These are phyloP conservation scores for Megaceryle alcyon DNA, from an alignment of 2,797 vertebrate species.

Conservation along the genomic window DNA sequence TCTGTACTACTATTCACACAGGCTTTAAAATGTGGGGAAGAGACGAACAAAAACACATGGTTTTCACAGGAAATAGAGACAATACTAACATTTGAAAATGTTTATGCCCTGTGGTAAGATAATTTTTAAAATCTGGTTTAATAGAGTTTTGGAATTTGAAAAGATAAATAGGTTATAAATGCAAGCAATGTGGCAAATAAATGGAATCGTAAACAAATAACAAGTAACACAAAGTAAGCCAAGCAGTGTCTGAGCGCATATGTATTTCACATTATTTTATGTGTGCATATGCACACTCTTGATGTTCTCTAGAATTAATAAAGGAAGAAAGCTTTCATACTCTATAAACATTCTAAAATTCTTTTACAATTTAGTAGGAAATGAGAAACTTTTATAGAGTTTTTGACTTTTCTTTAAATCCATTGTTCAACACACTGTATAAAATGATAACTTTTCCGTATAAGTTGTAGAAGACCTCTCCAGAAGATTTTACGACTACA, in stretches of 20 bases:
- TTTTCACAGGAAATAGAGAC: conserved; percentile 56
- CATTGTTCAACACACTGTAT: neutral
- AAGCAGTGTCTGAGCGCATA: neutral
- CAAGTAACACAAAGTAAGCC: conserved; percentile 44
- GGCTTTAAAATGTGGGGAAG: conserved; percentile 25
- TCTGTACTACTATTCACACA: neutral
- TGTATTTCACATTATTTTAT: conserved; percentile 28
- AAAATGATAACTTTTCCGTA: neutral
- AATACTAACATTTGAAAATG: conserved; percentile 37
- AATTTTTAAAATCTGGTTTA: conserved; percentile 49
- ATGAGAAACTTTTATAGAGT: neutral
- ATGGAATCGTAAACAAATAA: conserved; percentile 25
- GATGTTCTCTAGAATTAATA: conserved; percentile 4
- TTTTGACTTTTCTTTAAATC: neutral
- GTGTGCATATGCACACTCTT: neutral
- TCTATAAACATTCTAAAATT: conserved; percentile 13
- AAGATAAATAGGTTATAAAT: conserved; percentile 53
- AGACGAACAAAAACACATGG: conserved; percentile 53
- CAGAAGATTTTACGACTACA: neutral
- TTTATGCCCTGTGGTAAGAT: conserved; percentile 48
- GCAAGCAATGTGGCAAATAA: conserved; percentile 15
- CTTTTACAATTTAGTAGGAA: conserved; percentile 20
- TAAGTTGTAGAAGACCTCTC: neutral
- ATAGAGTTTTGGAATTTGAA: conserved; percentile 14
- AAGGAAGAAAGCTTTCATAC: neutral